Evolutionary conservation across 2,797 vertebrate species (phyloP).

Genomic region (Synaphobranchus kaupii): DNA sequence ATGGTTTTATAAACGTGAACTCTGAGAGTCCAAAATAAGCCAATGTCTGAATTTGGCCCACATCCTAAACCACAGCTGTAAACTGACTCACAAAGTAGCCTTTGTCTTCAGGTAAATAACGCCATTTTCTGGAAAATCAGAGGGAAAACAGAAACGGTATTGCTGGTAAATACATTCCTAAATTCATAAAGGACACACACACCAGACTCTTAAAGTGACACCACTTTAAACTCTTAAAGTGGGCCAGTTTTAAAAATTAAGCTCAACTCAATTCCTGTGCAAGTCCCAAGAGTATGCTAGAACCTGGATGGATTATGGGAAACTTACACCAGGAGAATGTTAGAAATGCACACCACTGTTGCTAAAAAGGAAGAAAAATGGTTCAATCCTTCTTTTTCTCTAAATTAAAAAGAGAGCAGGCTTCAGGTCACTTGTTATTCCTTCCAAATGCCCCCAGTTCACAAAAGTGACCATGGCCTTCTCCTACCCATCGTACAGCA

Average conservation of each 20-base stretch:
- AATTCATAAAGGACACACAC: constrained; percentile 32
- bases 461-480: constrained; percentile 50
- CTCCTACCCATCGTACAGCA: constrained; percentile 51
- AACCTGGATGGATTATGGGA: not conserved
- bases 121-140: constrained; percentile 8
- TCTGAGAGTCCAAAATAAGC: constrained; percentile 3
- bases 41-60: constrained; percentile 25
- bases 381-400: constrained; percentile 25
- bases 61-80: not conserved
- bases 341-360: not conserved
- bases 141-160: constrained; percentile 24
- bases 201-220: constrained; percentile 19
- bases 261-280: not conserved
- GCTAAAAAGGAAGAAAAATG: not conserved
- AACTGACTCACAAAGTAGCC: constrained; percentile 17
- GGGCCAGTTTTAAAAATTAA: constrained; percentile 19
- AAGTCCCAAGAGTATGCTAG: not conserved
- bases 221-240: constrained; percentile 24
- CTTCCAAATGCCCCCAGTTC: constrained; percentile 60
- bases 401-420: constrained; percentile 33
- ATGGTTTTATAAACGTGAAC: not conserved
- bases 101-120: constrained; percentile 27
- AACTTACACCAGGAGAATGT: not conserved
- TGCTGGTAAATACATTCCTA: constrained; percentile 40
- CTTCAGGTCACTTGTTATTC: constrained; percentile 47